These are phyloP conservation scores for Eudyptes chrysolophus DNA, from an alignment of 2,113 vertebrate genomes.

Conservation along the genomic window DNA sequence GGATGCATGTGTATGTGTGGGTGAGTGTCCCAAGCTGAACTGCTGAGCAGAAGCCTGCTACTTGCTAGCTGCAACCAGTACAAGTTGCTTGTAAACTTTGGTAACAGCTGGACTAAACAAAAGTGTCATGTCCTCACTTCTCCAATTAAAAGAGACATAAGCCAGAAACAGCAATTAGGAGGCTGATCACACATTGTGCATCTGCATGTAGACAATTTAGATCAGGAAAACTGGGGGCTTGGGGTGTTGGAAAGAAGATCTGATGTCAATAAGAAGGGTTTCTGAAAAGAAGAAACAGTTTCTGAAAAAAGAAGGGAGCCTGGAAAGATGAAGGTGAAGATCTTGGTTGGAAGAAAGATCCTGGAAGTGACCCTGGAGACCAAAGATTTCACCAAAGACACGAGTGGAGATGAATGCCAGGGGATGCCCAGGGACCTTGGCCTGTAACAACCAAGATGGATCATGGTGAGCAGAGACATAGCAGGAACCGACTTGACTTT, in stretches of 20 bases:
- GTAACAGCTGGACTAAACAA: not conserved
- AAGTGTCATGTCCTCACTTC: not conserved
- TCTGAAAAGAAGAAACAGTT: not conserved
- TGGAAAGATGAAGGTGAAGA: not conserved
- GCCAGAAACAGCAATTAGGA: not conserved
- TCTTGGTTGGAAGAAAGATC: not conserved
- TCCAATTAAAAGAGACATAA: not conserved
- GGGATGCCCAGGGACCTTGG: not conserved
- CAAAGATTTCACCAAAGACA: not conserved
- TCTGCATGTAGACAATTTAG: not conserved
- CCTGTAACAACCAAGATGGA: not conserved
- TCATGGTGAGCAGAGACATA: not conserved
- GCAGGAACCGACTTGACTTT: not conserved
- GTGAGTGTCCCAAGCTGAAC: not conserved
- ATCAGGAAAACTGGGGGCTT: not conserved
- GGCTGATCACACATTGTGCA: not conserved
- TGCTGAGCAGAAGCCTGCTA: not conserved
- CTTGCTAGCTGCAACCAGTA: not conserved
- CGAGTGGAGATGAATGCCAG: not conserved
- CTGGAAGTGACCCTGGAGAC: not conserved
- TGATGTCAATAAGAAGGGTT: not conserved
- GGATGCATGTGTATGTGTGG: rapidly evolving
- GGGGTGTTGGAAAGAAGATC: not conserved
- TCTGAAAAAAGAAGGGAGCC: not conserved
- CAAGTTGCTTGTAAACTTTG: not conserved